Percentiles rank a stretch among this genome's conserved stretches.
Conservation (phyloP, 2,888 invertebrate genomes). For the Stomorhina lunata region DNA sequence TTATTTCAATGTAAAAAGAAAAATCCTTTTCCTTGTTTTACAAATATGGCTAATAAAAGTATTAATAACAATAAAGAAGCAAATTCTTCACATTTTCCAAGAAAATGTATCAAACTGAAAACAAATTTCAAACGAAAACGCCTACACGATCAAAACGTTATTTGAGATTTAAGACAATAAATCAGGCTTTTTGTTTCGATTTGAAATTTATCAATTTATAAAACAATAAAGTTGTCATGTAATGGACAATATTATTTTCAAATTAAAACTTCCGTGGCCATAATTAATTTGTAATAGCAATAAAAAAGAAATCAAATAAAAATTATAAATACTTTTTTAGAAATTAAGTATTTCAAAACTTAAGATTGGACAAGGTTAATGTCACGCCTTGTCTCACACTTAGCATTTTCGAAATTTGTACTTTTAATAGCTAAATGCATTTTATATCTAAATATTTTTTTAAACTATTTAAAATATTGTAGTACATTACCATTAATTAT, state of each 20-base stretch:
- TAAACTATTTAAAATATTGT: neutral
- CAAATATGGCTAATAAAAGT: constrained; percentile 43
- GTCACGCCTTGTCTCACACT: constrained; percentile 33
- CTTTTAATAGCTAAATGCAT: constrained; percentile 22
- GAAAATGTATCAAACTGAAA: constrained; percentile 54
- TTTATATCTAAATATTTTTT: neutral
- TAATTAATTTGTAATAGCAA: neutral
- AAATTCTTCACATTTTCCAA: constrained; percentile 33
- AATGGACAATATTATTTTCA: constrained; percentile 5
- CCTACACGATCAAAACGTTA: constrained; percentile 9
- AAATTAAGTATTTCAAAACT: neutral
- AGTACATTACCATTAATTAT: constrained; percentile 1
- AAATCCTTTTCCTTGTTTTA: constrained; percentile 24
- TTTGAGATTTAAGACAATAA: neutral
- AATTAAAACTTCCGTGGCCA: constrained; percentile 4
- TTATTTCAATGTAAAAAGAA: constrained; percentile 25
- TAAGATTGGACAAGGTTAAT: constrained; percentile 49
- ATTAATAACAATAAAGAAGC: constrained; percentile 31
- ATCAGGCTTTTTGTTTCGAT: neutral
- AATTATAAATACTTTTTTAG: neutral
- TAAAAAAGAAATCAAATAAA: neutral
- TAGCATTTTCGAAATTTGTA: neutral
- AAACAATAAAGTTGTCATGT: constrained; percentile 13
- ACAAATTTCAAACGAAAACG: neutral
- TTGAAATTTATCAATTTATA: neutral